Evolutionary conservation across 2,888 invertebrate species (phyloP).

Genomic region (Sclerodermus sp.): DNA sequence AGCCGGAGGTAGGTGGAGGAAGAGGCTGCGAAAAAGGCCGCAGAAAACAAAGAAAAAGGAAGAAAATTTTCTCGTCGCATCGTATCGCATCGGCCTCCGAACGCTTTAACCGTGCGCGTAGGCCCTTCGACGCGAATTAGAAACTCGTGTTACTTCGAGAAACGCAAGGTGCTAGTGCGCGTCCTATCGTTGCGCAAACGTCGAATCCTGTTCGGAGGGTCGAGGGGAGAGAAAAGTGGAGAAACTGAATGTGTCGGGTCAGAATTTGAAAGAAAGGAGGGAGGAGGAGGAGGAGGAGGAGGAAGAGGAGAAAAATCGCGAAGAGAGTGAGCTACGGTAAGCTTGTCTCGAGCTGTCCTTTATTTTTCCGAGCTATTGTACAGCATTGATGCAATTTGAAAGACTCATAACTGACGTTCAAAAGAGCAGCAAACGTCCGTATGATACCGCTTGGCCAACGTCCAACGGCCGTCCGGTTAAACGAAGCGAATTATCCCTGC

Average conservation of each 20-base stretch:
- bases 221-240: neutral
- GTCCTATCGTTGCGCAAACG: too few species aligned
- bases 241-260: too few species aligned
- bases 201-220: too few species aligned
- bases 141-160: too few species aligned
- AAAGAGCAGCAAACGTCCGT: conserved; percentile 39
- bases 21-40: neutral
- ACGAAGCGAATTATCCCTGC: conserved; percentile 47
- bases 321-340: too few species aligned
- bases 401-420: conserved; percentile 39
- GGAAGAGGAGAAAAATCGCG: neutral
- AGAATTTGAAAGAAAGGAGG: conserved; percentile 3
- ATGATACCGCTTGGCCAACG: conserved; percentile 38
- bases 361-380: conserved; percentile 29
- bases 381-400: conserved; percentile 36
- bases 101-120: too few species aligned
- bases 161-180: neutral
- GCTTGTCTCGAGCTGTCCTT: too few species aligned
- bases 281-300: conserved; percentile 3
- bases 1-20: neutral
- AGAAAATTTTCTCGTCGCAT: neutral
- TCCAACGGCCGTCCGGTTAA: conserved; percentile 40
- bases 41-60: neutral
- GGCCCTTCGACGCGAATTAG: too few species aligned
- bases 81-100: too few species aligned